A percentile compares a stretch with the other conserved stretches of the same genome.
Evolutionary conservation across 2,797 vertebrate genomes (phyloP).

Genomic region (Toxotes lorentzi): DNA sequence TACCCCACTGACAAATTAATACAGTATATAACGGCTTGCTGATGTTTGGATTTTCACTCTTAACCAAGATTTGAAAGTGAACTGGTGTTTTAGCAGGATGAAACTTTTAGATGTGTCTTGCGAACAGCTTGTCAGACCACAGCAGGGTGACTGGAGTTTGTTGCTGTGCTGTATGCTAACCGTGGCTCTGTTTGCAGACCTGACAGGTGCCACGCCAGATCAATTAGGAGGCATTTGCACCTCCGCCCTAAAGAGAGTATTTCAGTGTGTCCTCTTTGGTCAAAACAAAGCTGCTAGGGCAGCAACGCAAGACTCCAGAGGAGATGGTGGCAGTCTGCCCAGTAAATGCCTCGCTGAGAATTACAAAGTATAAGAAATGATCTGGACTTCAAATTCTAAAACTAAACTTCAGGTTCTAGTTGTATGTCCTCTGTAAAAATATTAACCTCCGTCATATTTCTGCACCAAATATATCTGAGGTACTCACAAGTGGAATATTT

Average conservation of each 20-base stretch:
- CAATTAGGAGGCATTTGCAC: conserved; percentile 65
- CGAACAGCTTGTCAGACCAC: conserved; percentile 46
- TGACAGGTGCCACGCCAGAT: conserved; percentile 59
- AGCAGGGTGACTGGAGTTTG: conserved; percentile 41
- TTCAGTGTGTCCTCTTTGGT: conserved; percentile 57
- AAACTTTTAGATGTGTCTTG: conserved; percentile 33
- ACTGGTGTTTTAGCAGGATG: conserved; percentile 24
- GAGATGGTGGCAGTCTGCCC: conserved; percentile 39
- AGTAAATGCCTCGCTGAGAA: conserved; percentile 15
- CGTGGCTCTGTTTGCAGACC: conserved; percentile 46
- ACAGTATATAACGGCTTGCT: conserved; percentile 35
- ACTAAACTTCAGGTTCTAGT: not conserved
- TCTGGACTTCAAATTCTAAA: conserved; percentile 1
- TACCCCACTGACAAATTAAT: conserved; percentile 49
- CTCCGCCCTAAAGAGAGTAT: conserved; percentile 55
- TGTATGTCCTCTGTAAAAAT: not conserved
- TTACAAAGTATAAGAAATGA: conserved; percentile 7
- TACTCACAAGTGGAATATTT: not conserved
- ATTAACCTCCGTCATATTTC: conserved; percentile 17
- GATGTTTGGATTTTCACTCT: conserved; percentile 26
- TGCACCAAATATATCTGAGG: not conserved
- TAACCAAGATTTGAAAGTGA: conserved; percentile 34
- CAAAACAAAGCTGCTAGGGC: conserved; percentile 59
- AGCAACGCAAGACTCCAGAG: conserved; percentile 19
- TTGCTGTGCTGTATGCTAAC: conserved; percentile 35